Conservation (phyloP, 1,140 invertebrate genomes). For the Laupala kohalensis region DNA sequence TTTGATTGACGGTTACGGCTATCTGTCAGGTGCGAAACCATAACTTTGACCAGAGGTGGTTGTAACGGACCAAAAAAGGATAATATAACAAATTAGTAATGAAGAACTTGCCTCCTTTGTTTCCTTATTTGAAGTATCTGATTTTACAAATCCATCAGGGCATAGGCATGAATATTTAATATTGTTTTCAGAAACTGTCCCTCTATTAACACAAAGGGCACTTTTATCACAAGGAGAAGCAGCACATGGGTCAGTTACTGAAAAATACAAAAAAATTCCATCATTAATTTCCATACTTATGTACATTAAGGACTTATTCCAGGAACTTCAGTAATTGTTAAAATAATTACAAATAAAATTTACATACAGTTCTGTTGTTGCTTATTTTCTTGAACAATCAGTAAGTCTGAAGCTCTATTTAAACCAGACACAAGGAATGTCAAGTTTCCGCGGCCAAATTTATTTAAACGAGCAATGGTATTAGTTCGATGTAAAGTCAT, state of each 20-base stretch:
- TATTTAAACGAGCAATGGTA: constrained; percentile 50
- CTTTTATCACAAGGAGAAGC: constrained; percentile 37
- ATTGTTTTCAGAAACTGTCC: constrained; percentile 5
- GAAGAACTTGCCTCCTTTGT: background rate
- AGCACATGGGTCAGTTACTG: constrained; percentile 27
- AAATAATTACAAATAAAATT: background rate
- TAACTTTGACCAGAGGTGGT: too few relatives aligned
- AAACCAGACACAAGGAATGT: constrained; percentile 40
- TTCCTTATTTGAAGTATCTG: constrained; percentile 3
- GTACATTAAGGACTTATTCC: too few relatives aligned
- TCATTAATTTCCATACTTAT: too few relatives aligned
- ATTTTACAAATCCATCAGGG: constrained; percentile 41
- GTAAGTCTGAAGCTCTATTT: constrained; percentile 43
- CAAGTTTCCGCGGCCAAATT: constrained; percentile 46
- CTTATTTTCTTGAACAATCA: constrained; percentile 52
- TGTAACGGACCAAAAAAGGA: background rate
- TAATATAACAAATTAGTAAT: background rate
- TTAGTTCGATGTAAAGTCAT: constrained; percentile 48
- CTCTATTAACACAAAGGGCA: constrained; percentile 33
- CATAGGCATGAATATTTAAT: constrained; percentile 44
- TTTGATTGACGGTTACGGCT: too few relatives aligned
- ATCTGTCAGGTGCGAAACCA: too few relatives aligned
- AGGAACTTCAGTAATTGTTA: too few relatives aligned
- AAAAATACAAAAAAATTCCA: background rate
- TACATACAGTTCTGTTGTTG: constrained; percentile 37